Percentiles rank a stretch among this genome's conserved stretches.
phyloP scores from a whole-genome alignment of 2,797 vertebrate species.

The Pipistrellus nathusii region DNA sequence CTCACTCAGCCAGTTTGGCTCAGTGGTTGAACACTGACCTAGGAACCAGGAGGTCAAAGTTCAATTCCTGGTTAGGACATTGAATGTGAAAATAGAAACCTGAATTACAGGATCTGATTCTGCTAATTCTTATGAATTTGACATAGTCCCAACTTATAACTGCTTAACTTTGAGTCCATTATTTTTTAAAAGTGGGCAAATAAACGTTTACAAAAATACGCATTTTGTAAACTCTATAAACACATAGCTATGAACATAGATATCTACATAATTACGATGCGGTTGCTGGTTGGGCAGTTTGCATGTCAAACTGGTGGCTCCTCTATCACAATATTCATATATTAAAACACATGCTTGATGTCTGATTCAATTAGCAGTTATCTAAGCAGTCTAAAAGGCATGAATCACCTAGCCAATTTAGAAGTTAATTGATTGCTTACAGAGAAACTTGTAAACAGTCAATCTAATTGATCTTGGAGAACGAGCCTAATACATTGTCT shows the following conservation, averaged over 20 bases:
- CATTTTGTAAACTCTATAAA: background rate
- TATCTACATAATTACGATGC: background rate
- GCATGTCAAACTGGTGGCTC: background rate
- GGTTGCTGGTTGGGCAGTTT: background rate
- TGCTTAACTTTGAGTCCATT: background rate
- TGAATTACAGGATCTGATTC: background rate
- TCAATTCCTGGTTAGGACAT: background rate
- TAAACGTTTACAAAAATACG: background rate
- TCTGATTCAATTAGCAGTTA: constrained; percentile 46
- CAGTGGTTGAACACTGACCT: no score
- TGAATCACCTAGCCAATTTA: background rate
- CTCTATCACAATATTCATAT: background rate
- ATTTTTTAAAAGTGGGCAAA: background rate
- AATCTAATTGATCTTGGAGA: constrained; percentile 27
- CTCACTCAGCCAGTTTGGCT: no score
- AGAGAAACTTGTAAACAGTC: constrained; percentile 17
- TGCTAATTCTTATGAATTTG: background rate
- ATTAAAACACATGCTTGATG: background rate
- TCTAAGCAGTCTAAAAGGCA: background rate
- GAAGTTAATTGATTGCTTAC: constrained; percentile 44
- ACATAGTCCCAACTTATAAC: background rate
- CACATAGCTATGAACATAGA: background rate
- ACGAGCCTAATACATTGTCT: background rate
- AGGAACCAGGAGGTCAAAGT: no score
- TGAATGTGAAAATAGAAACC: background rate